A percentile compares a stretch with the other conserved stretches of the same genome.
Evolutionary conservation across 2,113 vertebrate species (phyloP).

Genomic region (Conger conger): DNA sequence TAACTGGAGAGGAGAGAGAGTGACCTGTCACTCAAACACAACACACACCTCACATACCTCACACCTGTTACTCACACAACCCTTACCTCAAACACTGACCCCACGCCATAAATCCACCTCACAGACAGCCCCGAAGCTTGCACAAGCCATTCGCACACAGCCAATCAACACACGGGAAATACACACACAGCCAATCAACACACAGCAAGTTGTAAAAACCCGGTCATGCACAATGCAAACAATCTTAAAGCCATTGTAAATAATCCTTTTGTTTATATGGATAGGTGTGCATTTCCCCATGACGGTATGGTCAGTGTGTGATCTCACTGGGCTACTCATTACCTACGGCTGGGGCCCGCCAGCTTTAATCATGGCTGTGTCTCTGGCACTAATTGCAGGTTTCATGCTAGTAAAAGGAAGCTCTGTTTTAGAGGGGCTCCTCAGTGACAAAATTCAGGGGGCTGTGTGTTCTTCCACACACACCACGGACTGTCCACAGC

Average conservation of each 20-base stretch:
- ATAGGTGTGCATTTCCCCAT: background rate
- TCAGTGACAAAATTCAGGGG: background rate
- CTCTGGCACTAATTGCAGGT: background rate
- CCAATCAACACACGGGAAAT: slow-evolving; percentile 7
- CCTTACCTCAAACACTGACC: too few species aligned
- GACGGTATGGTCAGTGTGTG: background rate
- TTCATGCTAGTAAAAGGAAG: background rate
- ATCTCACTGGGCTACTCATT: background rate
- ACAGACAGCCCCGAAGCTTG: background rate
- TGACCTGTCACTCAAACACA: background rate
- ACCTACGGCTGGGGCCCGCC: background rate
- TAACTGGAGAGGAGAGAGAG: slow-evolving; percentile 57
- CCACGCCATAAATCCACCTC: too few species aligned
- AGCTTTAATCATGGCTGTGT: background rate
- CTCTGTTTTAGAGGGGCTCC: background rate
- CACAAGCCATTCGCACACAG: background rate
- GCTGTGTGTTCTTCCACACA: background rate
- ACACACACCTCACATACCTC: background rate
- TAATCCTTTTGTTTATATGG: too few species aligned
- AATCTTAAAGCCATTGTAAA: too few species aligned
- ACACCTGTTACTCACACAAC: too few species aligned
- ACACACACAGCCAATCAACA: too few species aligned
- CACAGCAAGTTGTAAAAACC: background rate
- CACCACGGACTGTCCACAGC: background rate
- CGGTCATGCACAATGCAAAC: too few species aligned